Conservation (phyloP, 2,888 invertebrate species). For the Mesochorus sp. region DNA sequence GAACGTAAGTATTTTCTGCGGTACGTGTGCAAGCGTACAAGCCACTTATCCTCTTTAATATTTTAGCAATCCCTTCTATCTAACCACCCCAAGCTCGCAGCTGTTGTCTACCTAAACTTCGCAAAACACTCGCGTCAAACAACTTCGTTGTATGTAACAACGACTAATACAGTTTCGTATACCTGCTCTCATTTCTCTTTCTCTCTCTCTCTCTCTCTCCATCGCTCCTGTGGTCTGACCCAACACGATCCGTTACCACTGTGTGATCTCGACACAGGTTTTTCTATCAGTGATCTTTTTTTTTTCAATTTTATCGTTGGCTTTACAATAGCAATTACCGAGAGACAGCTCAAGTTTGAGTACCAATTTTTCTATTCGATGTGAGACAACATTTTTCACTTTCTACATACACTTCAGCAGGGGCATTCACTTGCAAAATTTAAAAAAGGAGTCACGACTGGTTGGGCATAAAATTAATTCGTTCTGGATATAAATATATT, state of each 20-base stretch:
- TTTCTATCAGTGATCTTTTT: background rate
- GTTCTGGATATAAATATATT: too few relatives aligned
- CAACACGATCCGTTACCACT: background rate
- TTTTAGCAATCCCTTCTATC: slow-evolving; percentile 63
- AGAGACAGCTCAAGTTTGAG: too few relatives aligned
- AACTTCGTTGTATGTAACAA: slow-evolving; percentile 6
- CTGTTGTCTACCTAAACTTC: slow-evolving; percentile 76
- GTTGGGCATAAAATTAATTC: too few relatives aligned
- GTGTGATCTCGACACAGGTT: slow-evolving; percentile 9
- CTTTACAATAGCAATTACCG: too few relatives aligned
- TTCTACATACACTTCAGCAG: too few relatives aligned
- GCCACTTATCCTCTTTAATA: slow-evolving; percentile 69
- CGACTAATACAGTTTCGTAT: slow-evolving; percentile 8
- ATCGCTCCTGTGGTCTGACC: too few relatives aligned
- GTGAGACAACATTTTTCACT: too few relatives aligned
- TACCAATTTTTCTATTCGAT: too few relatives aligned
- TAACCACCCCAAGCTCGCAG: slow-evolving; percentile 67
- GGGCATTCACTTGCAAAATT: too few relatives aligned
- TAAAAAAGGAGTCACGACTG: too few relatives aligned
- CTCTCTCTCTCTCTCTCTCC: too few relatives aligned
- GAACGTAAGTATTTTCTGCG: slow-evolving; percentile 35
- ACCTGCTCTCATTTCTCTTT: background rate
- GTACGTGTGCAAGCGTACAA: slow-evolving; percentile 19
- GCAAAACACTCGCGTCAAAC: slow-evolving; percentile 29
- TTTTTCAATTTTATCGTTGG: background rate